Base-by-base conservation (phyloP, 2,888 invertebrate species). In the Mycalesis mineus region DNA sequence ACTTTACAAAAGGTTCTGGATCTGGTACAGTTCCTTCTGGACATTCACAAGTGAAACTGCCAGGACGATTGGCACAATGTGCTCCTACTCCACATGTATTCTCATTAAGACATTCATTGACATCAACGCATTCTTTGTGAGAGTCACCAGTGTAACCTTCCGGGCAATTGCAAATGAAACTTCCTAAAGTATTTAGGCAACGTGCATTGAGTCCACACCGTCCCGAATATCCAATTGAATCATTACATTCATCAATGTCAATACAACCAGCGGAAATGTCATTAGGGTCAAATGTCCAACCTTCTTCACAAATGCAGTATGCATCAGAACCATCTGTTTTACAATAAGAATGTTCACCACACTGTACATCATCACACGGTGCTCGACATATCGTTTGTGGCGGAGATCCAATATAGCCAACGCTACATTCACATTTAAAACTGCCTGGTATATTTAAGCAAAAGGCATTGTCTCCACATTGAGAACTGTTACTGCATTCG, bases 221-320 rank as follows among this genome's bases (percentile, higher is more conserved):
- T 51, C 96, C 96, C 48, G 92, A 94, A 0, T 94, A 93, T 29
- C 96, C 96, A 64, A 94, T 92, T 17, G 92, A 83, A 52, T 91
- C 82, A 73, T 97, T 96, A 75, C 98, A 98, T 87, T 98, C 98
- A 78, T 98, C 92, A 64, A 98, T 94, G 83, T 98, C 98, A 60
- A 97, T 92, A 75, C 97, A 97, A 58, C 97, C 97, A 44, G 96
- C 96, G 6, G 95, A 92, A 65, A 97, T 95, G 73, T 97, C 96
- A 56, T 91, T 93, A 0, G 97, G 97, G 82, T 97, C 94, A 75
- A 95, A 97, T 0, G 96, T 96, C 96, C 97, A 97, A 0, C 97
- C 97, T 59, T 96, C 95, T 76, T 97, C 96, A 75, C 97, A 97
- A 48, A 97, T 95, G 71, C 97, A 98, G 70, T 95, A 96, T 0